phyloP scores from a whole-genome alignment of 2,888 invertebrate genomes.

The Rhogogaster chlorosoma region DNA sequence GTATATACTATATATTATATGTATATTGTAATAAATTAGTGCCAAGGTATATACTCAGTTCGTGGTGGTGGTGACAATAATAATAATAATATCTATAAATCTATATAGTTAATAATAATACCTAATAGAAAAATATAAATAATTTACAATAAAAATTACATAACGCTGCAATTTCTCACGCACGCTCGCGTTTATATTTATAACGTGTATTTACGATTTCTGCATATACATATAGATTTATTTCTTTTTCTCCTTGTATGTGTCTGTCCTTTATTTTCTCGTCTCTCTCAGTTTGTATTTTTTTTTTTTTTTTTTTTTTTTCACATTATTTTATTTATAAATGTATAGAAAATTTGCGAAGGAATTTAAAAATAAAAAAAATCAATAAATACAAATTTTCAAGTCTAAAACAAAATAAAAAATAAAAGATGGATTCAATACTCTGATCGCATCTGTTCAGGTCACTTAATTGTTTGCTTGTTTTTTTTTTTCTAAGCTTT shows the following conservation, averaged over 20 bases:
- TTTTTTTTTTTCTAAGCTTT: background rate
- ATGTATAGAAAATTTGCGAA: too few species aligned
- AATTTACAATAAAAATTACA: background rate
- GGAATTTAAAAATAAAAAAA: too few species aligned
- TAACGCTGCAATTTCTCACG: background rate
- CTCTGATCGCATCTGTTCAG: background rate
- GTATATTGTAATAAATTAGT: background rate
- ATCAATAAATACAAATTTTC: too few species aligned
- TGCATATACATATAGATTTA: background rate
- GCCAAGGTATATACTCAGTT: background rate
- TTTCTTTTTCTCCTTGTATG: too few species aligned
- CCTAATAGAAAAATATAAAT: constrained; percentile 6
- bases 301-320: too few species aligned
- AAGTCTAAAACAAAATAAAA: background rate
- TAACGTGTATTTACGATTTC: background rate
- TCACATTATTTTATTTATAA: too few species aligned
- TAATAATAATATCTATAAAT: background rate
- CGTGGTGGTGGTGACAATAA: too few species aligned
- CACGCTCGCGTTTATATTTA: background rate
- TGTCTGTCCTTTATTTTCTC: background rate
- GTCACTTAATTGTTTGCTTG: background rate
- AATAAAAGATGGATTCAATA: background rate
- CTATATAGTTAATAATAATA: background rate
- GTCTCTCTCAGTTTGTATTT: too few species aligned
- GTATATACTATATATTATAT: background rate